Conservation (phyloP, 2,888 invertebrate genomes). For the Portevinia maculata region DNA sequence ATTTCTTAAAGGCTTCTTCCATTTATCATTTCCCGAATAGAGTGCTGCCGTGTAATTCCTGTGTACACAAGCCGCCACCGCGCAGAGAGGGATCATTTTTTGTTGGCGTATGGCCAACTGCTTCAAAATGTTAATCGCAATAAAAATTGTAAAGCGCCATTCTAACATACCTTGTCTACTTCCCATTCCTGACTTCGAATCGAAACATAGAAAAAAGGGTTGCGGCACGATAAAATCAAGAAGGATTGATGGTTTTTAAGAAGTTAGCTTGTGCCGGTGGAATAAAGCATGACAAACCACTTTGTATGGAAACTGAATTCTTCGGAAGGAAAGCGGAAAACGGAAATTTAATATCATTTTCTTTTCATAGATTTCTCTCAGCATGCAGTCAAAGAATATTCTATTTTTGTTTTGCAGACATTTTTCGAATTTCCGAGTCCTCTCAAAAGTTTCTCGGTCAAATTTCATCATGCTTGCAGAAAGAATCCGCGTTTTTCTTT, state of each 20-base stretch:
- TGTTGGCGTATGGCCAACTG: constrained; percentile 13
- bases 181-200: background rate
- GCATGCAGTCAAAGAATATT: no score
- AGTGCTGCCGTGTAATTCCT: constrained; percentile 5
- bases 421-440: no score
- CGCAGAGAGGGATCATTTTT: background rate
- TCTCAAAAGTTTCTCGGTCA: no score
- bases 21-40: background rate
- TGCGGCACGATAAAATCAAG: background rate
- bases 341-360: constrained; percentile 54
- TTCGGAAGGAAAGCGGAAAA: constrained; percentile 24
- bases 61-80: background rate
- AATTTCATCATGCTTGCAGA: no score
- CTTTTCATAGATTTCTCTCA: constrained; percentile 21
- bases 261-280: background rate
- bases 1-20: background rate
- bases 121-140: constrained; percentile 14
- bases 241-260: no score
- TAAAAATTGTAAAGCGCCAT: constrained; percentile 29
- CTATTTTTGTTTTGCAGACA: no score
- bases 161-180: background rate
- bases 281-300: constrained; percentile 9
- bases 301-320: constrained; percentile 25
- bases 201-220: background rate
- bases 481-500: no score